Evolutionary conservation across 1,140 invertebrate genomes (phyloP).

Genomic region (Drosophila nigrodunni): DNA sequence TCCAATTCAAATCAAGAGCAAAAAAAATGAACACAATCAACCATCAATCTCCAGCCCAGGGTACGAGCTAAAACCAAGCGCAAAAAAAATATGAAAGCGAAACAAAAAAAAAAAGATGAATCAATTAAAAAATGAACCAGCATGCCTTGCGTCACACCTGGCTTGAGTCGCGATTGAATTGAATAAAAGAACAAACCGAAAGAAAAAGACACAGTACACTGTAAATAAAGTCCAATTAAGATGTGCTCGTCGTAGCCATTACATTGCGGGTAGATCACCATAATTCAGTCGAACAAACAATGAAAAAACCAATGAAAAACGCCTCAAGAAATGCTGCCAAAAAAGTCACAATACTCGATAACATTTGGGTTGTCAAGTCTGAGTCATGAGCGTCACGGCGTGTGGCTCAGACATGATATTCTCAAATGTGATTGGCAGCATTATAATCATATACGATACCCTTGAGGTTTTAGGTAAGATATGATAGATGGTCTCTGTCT

Average conservation of each 20-base stretch:
- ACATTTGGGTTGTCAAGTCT: slow-evolving; percentile 65
- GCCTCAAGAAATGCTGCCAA: slow-evolving; percentile 32
- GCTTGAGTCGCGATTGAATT: slow-evolving; percentile 83
- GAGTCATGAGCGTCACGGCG: slow-evolving; percentile 37
- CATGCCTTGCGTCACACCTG: slow-evolving; percentile 82
- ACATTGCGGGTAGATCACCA: slow-evolving; percentile 29
- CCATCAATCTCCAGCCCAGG: slow-evolving; percentile 49
- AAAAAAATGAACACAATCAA: slow-evolving; percentile 44
- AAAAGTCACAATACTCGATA: slow-evolving; percentile 8
- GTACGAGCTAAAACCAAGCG: slow-evolving; percentile 58
- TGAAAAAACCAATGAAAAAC: background rate
- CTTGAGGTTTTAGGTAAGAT: slow-evolving; percentile 74
- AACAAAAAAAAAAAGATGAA: slow-evolving; percentile 33
- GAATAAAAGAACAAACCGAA: slow-evolving; percentile 50
- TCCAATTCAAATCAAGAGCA: slow-evolving; percentile 11
- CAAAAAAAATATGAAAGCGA: slow-evolving; percentile 28
- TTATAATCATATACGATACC: slow-evolving; percentile 2
- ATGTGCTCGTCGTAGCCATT: slow-evolving; percentile 39
- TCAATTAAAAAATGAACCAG: slow-evolving; percentile 53
- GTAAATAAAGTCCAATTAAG: slow-evolving; percentile 70
- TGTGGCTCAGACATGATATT: slow-evolving; percentile 66
- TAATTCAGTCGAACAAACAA: slow-evolving; percentile 8
- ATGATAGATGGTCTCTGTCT: slow-evolving; percentile 56
- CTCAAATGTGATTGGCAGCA: slow-evolving; percentile 28
- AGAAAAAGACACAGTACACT: slow-evolving; percentile 58